These are phyloP conservation scores for Periophthalmus magnuspinnatus DNA, from an alignment of 2,797 vertebrate genomes.

Conservation along the genomic window DNA sequence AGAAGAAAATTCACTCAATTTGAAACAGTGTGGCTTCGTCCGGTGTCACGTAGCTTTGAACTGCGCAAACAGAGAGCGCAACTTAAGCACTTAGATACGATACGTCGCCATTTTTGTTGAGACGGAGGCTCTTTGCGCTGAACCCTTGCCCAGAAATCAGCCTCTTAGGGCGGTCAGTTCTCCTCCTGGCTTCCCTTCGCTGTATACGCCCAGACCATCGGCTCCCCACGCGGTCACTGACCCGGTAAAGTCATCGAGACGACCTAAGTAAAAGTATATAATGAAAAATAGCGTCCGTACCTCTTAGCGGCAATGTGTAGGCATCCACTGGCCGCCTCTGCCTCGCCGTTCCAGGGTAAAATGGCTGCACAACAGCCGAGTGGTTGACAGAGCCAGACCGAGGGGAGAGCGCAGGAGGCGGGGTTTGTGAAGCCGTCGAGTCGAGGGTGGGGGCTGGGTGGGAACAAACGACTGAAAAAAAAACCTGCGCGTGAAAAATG, in stretches of 20 bases:
- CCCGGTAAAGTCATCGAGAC: neutral
- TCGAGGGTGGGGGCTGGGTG: conserved; percentile 48
- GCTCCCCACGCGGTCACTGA: neutral
- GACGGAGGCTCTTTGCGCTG: conserved; percentile 19
- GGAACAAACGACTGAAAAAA: neutral
- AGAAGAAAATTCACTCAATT: neutral
- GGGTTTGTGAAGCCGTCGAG: conserved; percentile 35
- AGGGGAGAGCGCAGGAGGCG: conserved; percentile 54
- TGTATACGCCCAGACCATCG: conserved; percentile 1
- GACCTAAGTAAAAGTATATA: neutral
- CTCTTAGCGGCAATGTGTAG: conserved; percentile 51
- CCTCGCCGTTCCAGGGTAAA: conserved; percentile 65
- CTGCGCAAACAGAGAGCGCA: conserved; percentile 12
- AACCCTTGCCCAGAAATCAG: conserved; percentile 12
- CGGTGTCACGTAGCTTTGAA: conserved; percentile 1
- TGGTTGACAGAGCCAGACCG: conserved; percentile 57
- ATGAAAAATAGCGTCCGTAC: conserved; percentile 37
- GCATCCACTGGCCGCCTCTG: conserved; percentile 55
- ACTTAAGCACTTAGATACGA: conserved; percentile 35
- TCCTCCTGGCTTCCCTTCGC: neutral
- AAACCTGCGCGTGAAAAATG: neutral
- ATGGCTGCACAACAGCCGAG: conserved; percentile 71
- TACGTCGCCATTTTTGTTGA: conserved; percentile 47
- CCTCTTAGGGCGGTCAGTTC: conserved; percentile 11
- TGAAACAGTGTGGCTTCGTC: conserved; percentile 9